Evolutionary conservation across 92 coral and sea anemone species (phyloP).

Genomic region (Palythoa grandiflora): DNA sequence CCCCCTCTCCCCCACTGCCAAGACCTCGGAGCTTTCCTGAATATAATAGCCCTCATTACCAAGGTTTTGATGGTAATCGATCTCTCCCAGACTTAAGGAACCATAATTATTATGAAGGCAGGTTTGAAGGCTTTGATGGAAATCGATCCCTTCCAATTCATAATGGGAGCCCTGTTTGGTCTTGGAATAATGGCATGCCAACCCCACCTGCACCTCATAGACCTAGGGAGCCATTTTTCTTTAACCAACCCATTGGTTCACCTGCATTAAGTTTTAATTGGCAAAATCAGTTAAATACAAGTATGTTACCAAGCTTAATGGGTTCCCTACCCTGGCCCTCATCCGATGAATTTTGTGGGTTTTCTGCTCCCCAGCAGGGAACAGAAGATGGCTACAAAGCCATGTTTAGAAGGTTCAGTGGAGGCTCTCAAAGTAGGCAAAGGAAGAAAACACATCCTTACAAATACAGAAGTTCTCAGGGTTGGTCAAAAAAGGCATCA

Average conservation of each 20-base stretch:
- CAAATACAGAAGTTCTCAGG: not conserved
- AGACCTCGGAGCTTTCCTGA: slow-evolving; percentile 26
- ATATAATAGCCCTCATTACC: not conserved
- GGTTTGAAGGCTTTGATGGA: slow-evolving; percentile 26
- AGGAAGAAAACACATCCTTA: slow-evolving; percentile 7
- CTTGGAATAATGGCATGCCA: slow-evolving; percentile 9
- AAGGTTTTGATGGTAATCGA: slow-evolving; percentile 35
- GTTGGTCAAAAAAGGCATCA: not conserved
- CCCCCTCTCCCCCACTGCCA: slow-evolving; percentile 5
- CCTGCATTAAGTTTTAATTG: not conserved
- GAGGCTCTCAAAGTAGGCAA: slow-evolving; percentile 7
- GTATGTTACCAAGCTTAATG: not conserved
- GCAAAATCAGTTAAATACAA: slow-evolving; percentile 7
- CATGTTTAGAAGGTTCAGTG: slow-evolving; percentile 30
- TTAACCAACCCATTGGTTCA: not conserved
- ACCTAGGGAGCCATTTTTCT: slow-evolving; percentile 24
- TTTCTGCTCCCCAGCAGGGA: not conserved
- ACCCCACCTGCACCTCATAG: slow-evolving; percentile 20
- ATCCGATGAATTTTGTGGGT: not conserved
- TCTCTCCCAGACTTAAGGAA: slow-evolving; percentile 23
- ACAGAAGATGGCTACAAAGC: slow-evolving; percentile 39
- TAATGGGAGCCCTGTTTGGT: slow-evolving; percentile 12
- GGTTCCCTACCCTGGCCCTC: not conserved
- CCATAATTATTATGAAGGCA: slow-evolving; percentile 8
- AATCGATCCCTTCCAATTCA: slow-evolving; percentile 33